phyloP scores from a whole-genome alignment of 1,140 invertebrate genomes.

The Rhysida immarginata region DNA sequence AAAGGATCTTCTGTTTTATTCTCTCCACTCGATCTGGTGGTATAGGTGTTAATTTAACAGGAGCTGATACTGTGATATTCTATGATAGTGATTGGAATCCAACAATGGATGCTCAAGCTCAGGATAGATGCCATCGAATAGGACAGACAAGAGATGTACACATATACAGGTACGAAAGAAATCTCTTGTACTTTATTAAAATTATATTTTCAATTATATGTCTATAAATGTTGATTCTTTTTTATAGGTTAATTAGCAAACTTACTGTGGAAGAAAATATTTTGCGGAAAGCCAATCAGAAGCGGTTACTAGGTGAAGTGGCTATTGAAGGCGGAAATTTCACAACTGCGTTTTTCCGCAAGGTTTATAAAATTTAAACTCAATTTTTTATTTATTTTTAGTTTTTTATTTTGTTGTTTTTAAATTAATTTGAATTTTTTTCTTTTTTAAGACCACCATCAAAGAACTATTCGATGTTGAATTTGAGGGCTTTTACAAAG shows the following conservation, averaged over 20 bases:
- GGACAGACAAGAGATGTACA: conserved; percentile 98
- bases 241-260: conserved; percentile 71
- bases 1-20: conserved; percentile 93
- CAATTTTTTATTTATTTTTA: not conserved
- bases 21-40: conserved; percentile 95
- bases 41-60: conserved; percentile 95
- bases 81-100: conserved; percentile 99
- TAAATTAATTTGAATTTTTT: conserved; percentile 5
- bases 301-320: conserved; percentile 84
- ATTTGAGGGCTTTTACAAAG: conserved; percentile 38
- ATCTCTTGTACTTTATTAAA: not conserved
- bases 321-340: conserved; percentile 99
- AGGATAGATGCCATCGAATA: conserved; percentile 96
- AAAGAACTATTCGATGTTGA: conserved; percentile 80
- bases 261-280: conserved; percentile 99
- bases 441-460: conserved; percentile 53
- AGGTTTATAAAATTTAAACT: conserved; percentile 36
- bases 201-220: not conserved
- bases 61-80: conserved; percentile 98
- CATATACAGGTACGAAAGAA: conserved; percentile 60
- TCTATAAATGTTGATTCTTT: conserved; percentile 1
- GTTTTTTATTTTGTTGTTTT: not conserved
- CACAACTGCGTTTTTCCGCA: conserved; percentile 93
- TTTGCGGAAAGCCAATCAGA: conserved; percentile 96
- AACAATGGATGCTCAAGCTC: conserved; percentile 98